phyloP scores from a whole-genome alignment of 2,113 vertebrate species.

The Ovis aries region DNA sequence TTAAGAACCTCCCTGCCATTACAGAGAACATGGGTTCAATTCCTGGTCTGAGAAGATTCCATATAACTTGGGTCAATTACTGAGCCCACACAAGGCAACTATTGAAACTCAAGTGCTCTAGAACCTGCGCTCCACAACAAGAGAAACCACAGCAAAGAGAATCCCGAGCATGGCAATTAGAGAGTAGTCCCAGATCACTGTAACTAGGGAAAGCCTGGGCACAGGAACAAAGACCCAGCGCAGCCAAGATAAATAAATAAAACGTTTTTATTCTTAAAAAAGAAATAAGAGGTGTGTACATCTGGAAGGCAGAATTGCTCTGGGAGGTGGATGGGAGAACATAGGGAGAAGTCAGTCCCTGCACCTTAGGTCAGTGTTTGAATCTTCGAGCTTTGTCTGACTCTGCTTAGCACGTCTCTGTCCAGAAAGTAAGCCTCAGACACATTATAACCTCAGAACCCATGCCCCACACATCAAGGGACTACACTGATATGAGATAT shows the following conservation, averaged over 20 bases:
- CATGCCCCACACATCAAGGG: background rate
- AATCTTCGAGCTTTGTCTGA: background rate
- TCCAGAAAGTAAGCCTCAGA: background rate
- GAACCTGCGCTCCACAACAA: background rate
- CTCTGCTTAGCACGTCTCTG: background rate
- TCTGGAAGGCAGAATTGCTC: background rate
- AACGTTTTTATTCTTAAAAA: background rate
- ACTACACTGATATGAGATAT: background rate
- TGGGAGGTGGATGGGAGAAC: background rate
- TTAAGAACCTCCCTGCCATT: background rate
- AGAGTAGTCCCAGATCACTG: background rate
- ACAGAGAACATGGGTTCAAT: background rate
- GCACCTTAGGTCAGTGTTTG: background rate
- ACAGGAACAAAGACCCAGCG: background rate
- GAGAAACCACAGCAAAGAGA: background rate
- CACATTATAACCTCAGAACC: background rate
- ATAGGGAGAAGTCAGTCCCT: background rate
- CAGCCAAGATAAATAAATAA: background rate
- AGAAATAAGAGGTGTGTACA: background rate
- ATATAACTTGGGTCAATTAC: background rate
- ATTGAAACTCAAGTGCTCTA: background rate
- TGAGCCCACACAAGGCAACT: background rate
- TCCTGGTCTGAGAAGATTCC: background rate
- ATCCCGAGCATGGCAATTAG: background rate
- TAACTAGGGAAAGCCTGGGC: background rate